These are phyloP conservation scores for Acrobasis suavella DNA, from an alignment of 2,888 invertebrate genomes.

Conservation along the genomic window DNA sequence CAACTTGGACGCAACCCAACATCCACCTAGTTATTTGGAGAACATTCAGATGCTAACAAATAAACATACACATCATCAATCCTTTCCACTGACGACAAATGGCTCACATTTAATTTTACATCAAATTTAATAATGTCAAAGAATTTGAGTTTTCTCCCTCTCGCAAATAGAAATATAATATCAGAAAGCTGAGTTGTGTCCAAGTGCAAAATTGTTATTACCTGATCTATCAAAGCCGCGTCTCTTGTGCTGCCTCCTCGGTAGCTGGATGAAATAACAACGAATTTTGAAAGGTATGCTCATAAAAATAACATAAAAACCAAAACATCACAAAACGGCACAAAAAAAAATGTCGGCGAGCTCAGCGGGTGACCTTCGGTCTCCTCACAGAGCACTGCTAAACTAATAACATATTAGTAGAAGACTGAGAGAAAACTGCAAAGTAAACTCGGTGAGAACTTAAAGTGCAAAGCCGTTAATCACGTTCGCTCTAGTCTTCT, in stretches of 20 bases:
- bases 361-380: slow-evolving; percentile 45
- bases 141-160: slow-evolving; percentile 9
- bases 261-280: slow-evolving; percentile 83
- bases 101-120: not conserved
- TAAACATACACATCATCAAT: slow-evolving; percentile 6
- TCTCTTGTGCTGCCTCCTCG: slow-evolving; percentile 83
- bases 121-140: slow-evolving; percentile 4
- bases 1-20: slow-evolving; percentile 79
- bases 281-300: slow-evolving; percentile 78
- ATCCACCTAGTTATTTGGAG: slow-evolving; percentile 43
- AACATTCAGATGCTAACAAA: slow-evolving; percentile 13
- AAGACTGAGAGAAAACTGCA: slow-evolving; percentile 72
- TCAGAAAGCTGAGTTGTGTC: slow-evolving; percentile 62
- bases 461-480: slow-evolving; percentile 74
- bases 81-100: slow-evolving; percentile 3
- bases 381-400: slow-evolving; percentile 57
- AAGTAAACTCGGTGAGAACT: slow-evolving; percentile 75
- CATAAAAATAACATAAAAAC: slow-evolving; percentile 76
- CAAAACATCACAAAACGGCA: slow-evolving; percentile 80
- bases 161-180: not conserved
- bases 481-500: slow-evolving; percentile 40
- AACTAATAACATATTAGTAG: slow-evolving; percentile 69
- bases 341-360: slow-evolving; percentile 64
- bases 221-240: slow-evolving; percentile 83
- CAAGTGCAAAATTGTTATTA: slow-evolving; percentile 73